Conservation (phyloP, 2,888 invertebrate species). For the Ommatoiulus sabulosus region DNA sequence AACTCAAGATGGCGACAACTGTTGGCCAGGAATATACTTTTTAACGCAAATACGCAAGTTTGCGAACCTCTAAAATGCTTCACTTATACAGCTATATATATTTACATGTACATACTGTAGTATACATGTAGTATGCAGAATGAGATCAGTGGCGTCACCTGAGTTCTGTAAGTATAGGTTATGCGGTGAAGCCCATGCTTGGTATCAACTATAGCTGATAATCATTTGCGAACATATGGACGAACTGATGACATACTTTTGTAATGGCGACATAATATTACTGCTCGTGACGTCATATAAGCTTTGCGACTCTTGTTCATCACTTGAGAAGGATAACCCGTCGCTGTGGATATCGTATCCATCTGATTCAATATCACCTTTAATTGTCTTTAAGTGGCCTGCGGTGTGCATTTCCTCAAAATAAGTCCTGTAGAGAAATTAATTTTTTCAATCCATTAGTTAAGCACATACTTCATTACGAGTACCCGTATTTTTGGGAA, state of each 20-base stretch:
- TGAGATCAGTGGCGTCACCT: too few relatives aligned
- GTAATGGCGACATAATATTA: constrained; percentile 33
- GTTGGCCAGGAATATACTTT: too few relatives aligned
- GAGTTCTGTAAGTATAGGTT: too few relatives aligned
- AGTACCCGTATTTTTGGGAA: background rate
- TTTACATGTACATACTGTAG: too few relatives aligned
- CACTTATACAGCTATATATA: too few relatives aligned
- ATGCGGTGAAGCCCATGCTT: too few relatives aligned
- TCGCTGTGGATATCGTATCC: constrained; percentile 18
- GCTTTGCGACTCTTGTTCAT: constrained; percentile 45
- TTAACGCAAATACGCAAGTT: too few relatives aligned
- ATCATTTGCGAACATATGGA: too few relatives aligned
- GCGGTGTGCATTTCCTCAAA: constrained; percentile 26
- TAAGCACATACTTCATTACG: background rate
- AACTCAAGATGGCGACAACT: too few relatives aligned
- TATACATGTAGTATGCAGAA: too few relatives aligned
- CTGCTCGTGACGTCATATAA: constrained; percentile 49
- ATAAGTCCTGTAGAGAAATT: background rate
- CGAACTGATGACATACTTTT: constrained; percentile 37
- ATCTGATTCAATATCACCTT: background rate
- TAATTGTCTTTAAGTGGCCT: constrained; percentile 3
- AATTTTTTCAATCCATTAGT: constrained; percentile 34
- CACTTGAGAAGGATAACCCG: constrained; percentile 25
- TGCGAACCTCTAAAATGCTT: too few relatives aligned
- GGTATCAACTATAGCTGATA: too few relatives aligned